Conservation (phyloP, 2,113 vertebrate genomes). For the Benitochromis conjunctus region DNA sequence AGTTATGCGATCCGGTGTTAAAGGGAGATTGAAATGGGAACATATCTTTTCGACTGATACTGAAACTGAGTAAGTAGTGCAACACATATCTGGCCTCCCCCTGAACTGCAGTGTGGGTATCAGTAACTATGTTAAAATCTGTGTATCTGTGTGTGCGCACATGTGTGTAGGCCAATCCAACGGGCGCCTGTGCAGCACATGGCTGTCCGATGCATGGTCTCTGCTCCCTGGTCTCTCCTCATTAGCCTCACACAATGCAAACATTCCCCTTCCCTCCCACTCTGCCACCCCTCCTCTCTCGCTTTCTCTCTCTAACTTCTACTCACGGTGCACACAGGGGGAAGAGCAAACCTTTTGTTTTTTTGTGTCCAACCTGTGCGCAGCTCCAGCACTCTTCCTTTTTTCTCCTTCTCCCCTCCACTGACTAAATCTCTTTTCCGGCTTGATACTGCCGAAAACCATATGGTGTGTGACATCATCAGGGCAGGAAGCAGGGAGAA, state of each 20-base stretch:
- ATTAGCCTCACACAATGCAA: slow-evolving; percentile 71
- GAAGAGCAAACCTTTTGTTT: slow-evolving; percentile 71
- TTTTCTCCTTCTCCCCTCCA: slow-evolving; percentile 60
- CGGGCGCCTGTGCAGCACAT: slow-evolving; percentile 69
- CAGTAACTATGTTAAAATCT: background rate
- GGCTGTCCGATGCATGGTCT: slow-evolving; percentile 61
- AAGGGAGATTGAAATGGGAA: background rate
- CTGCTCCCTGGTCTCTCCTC: slow-evolving; percentile 64
- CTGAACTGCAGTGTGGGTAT: background rate
- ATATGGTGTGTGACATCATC: slow-evolving; percentile 83
- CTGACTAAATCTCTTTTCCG: slow-evolving; percentile 78
- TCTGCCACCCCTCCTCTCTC: background rate
- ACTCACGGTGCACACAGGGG: slow-evolving; percentile 37
- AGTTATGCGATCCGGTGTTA: background rate
- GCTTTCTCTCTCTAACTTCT: slow-evolving; percentile 21
- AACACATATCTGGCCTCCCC: background rate
- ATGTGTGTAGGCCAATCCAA: slow-evolving; percentile 3
- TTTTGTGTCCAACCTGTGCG: slow-evolving; percentile 56
- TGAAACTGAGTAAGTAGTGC: background rate
- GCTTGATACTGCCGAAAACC: slow-evolving; percentile 78
- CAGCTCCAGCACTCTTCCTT: slow-evolving; percentile 52
- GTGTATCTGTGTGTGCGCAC: background rate
- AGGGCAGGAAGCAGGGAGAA: slow-evolving; percentile 75
- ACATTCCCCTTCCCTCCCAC: slow-evolving; percentile 3
- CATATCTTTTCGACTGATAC: background rate